These are phyloP conservation scores for Drosophila subsilvestris DNA, from an alignment of 2,888 invertebrate genomes.

Conservation along the genomic window DNA sequence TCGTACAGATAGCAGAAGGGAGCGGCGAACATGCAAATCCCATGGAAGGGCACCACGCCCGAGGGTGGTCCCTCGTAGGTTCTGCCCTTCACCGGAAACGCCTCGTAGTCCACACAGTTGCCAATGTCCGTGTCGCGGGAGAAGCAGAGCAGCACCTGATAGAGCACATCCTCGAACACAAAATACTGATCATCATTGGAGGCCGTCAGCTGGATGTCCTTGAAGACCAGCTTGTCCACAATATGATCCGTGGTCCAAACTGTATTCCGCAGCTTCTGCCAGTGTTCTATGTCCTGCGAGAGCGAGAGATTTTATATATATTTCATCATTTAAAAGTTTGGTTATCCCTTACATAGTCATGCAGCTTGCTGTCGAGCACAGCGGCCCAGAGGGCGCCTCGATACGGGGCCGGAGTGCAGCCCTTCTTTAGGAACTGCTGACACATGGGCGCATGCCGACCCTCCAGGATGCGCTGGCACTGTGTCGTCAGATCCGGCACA, in stretches of 20 bases:
- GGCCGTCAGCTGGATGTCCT: conserved; percentile 97
- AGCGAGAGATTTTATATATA: conserved; percentile 5
- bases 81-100: conserved; percentile 81
- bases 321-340: neutral
- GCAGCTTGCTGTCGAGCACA: conserved; percentile 92
- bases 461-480: conserved; percentile 91
- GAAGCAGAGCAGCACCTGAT: conserved; percentile 96
- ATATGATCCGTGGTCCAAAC: conserved; percentile 95
- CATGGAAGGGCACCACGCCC: conserved; percentile 98
- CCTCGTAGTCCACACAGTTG: conserved; percentile 87
- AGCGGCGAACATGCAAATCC: conserved; percentile 98
- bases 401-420: conserved; percentile 85
- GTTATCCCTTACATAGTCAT: conserved; percentile 86
- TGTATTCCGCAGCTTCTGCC: conserved; percentile 91
- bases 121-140: conserved; percentile 94
- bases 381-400: conserved; percentile 94
- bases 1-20: conserved; percentile 97
- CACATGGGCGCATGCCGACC: conserved; percentile 94
- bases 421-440: conserved; percentile 93
- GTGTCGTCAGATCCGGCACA: conserved; percentile 86
- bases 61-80: conserved; percentile 90
- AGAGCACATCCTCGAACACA: conserved; percentile 97
- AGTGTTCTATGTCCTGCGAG: conserved; percentile 89
- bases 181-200: conserved; percentile 99
- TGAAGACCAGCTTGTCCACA: conserved; percentile 96